Evolutionary conservation across 1,140 invertebrate species (phyloP), one percentile per base, ranked within the genome.

Genomic region (Tenebrio molitor): DNA sequence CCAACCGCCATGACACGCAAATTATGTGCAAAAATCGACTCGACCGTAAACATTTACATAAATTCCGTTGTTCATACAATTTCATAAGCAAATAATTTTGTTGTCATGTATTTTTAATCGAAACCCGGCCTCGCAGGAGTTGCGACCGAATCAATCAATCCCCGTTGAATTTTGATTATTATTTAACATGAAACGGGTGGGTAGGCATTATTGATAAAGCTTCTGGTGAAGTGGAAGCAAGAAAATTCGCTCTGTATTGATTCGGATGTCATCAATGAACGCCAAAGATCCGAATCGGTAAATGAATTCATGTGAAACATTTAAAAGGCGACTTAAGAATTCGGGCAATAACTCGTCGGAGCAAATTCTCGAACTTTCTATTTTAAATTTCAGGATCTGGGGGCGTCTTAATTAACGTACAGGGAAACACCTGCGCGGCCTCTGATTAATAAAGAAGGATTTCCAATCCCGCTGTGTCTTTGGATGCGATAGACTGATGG

Each of bases 321-420:
- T 58, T 58, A 58, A 58, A 58, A 12, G n/a, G 21, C 21, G 23
- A 29, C n/a, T 58, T 29, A 58, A 21, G 14, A 58, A 58, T 58
- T 58, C 50, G 12, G n/a, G 36, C 12, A 12, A 29, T 58, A 58
- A 58, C 23, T 58, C 50, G 50, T 25, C 15, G 21, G 29, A 58
- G 50, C 50, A 29, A 58, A 58, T 58, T 58, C 50, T 58, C 50
- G 29, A 58, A 58, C 50, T 58, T 58, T 58, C 50, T 58, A 23
- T 58, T 58, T 58, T 58, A 58, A 58, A 58, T 58, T 58, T 58
- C n/a, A 15, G 29, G 29, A 58, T 58, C 29, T 58, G 23, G 10
- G 12, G 2, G 1, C 3, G 50, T 58, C 50, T 58, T 58, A 58
- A 58, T 58, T 58, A 58, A 58, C 29, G 50, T 58, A 58, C 23